Conservation (phyloP, 2,888 invertebrate species). For the Drosophila cognata region DNA sequence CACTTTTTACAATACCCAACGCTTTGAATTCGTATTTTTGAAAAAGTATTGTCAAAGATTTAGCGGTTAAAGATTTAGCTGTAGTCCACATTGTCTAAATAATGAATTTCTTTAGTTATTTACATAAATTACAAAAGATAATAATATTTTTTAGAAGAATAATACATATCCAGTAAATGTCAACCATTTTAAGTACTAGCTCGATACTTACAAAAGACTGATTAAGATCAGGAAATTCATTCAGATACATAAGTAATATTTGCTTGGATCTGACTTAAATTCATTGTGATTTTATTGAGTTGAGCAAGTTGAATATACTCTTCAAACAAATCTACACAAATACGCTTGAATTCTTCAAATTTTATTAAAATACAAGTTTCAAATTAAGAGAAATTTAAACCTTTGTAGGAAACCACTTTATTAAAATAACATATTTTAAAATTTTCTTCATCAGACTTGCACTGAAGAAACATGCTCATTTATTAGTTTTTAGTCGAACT, state of each 20-base stretch:
- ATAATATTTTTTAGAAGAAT: neutral
- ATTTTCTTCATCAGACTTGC: neutral
- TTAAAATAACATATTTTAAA: neutral
- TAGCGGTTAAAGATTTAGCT: neutral
- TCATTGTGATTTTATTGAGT: neutral
- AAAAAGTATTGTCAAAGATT: neutral
- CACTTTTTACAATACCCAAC: neutral
- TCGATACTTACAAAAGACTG: neutral
- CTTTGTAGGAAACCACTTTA: neutral
- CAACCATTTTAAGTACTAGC: neutral
- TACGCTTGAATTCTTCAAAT: neutral
- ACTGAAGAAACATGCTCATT: neutral
- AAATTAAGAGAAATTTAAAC: neutral
- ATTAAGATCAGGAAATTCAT: neutral
- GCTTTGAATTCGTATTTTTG: neutral
- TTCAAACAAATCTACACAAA: neutral
- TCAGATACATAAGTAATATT: neutral
- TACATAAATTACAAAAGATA: too few relatives aligned
- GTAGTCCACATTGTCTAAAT: neutral
- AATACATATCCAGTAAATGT: neutral
- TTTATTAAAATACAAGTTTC: neutral
- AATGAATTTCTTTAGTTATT: neutral
- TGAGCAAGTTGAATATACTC: neutral
- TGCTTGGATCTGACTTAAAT: neutral
- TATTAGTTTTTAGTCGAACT: neutral